Base-by-base conservation (phyloP, 2,888 invertebrate genomes). In the Phasia obesa region DNA sequence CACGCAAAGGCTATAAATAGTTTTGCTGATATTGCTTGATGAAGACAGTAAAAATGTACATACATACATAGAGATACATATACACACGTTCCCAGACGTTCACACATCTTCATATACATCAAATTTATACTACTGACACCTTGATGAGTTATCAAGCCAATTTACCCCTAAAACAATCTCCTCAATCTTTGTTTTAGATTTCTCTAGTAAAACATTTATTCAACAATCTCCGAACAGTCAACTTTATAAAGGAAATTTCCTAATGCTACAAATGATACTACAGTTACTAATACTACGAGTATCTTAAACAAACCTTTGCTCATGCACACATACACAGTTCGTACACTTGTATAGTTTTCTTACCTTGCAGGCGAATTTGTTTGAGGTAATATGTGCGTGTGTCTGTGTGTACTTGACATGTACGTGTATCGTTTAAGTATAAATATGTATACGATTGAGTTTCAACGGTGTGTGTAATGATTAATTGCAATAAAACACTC, bases 401-500 rank as follows among this genome's bases (percentile, higher is more conserved):
- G 47, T 2, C 15, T 15, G n/a, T 64, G 76, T 75, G 80, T 81
- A n/a, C 13, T 2, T 44, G 4, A 42, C 1, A 2, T 53, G 53
- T 70, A 31, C 0, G 13, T 21, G 35, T 7, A 2, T 49, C 51
- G 49, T n/a, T 44, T 4, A 6, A 62, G 62, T 44, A 47, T 49
- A 42, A 38, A 27, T 44, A 25, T 73, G 64, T 59, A 23, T 53
- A 49, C 75, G 82, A 82, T 78, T 78, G 74, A 70, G 78, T 82
- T 78, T 78, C 74, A 75, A 64, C 78, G 78, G 74, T 86, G 85
- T 85, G 86, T 86, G 87, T 86, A 88, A 88, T 89, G 90, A 89
- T 90, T 89, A 89, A 89, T 89, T 89, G 88, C 88, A 88, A 88
- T 90, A 88, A 88, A 89, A 89, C 89, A 88, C 88, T 89, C 88